Base-by-base conservation (phyloP, 2,113 vertebrate genomes). In the Vulpes vulpes region DNA sequence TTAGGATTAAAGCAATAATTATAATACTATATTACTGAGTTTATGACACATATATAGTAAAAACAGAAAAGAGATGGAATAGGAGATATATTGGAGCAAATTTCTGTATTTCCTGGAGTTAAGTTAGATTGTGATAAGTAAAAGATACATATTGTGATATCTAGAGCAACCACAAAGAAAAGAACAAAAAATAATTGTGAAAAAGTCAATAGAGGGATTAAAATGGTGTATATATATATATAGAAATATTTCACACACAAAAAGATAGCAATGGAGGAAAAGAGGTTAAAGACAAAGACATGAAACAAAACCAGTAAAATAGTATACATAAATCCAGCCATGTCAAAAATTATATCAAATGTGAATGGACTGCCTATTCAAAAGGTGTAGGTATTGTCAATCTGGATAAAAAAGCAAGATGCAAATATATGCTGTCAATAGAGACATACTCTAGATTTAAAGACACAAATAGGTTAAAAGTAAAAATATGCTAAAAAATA, bases 31-130 rank as follows among this genome's bases (percentile, higher is more conserved):
- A 60, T 71, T 89, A 49, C 2, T 93, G 32, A 83, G n/a, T 53
- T 83, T 92, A 57, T 91, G 71, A 16, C 12, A 71, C 57, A 49
- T 53, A 32, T 62, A 78, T 60, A 49, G 38, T 59, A 93, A 69
- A 27, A 88, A 83, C 17, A 30, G 27, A 16, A 30, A 88, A 83
- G 17, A 20, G 27, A 8, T 9, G 3, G 32, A 57, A 11, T 32
- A 85, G 71, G 11, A 71, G 53, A 71, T 35, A 32, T 59, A 67
- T 62, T 94, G 85, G 23, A 89, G 11, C n/a, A 69, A 32, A 25
- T 93, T 96, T 85, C 53, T 90, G 0, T 84, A 67, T 90, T 84
- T 96, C 14, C 27, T 93, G 65, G 25, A 71, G 38, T 73, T 94
- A 71, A 94, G 16, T 59, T 74, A 60, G 51, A 88, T 82, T 95